Evolutionary conservation across 2,888 invertebrate genomes (phyloP).

Genomic region (Blastobasis adustella): DNA sequence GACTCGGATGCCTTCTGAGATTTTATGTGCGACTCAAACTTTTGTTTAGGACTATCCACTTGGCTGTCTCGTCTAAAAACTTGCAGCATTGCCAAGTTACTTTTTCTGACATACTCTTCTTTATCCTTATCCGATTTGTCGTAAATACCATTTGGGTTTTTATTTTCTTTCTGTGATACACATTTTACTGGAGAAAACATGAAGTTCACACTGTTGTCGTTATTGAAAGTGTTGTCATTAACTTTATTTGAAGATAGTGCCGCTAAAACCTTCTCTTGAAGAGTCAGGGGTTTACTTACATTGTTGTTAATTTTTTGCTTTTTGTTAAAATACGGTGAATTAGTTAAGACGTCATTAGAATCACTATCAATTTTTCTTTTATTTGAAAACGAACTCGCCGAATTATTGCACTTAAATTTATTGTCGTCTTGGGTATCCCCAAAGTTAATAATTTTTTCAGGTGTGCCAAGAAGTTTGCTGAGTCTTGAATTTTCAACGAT

Average conservation of each 20-base stretch:
- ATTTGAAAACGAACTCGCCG: constrained; percentile 17
- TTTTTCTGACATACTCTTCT: constrained; percentile 17
- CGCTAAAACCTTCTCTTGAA: constrained; percentile 51
- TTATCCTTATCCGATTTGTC: constrained; percentile 7
- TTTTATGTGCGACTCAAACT: constrained; percentile 23
- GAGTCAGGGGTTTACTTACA: constrained; percentile 26
- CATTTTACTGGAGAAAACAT: constrained; percentile 18
- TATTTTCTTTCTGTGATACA: constrained; percentile 17
- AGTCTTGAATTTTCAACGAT: constrained; percentile 1
- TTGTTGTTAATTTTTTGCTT: constrained; percentile 36
- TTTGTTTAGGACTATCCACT: constrained; percentile 25
- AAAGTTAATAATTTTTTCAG: background rate
- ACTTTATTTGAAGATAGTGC: constrained; percentile 37
- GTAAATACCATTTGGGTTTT: constrained; percentile 19
- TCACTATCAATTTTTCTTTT: constrained; percentile 42
- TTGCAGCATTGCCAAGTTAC: constrained; percentile 39
- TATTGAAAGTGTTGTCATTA: constrained; percentile 18
- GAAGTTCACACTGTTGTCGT: constrained; percentile 29
- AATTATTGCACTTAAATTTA: too few relatives aligned
- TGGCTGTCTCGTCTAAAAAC: constrained; percentile 40
- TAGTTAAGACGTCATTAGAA: constrained; percentile 26
- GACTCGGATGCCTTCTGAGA: constrained; percentile 14
- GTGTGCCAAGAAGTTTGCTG: background rate
- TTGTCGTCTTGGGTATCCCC: background rate
- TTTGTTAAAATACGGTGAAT: constrained; percentile 59